Percentiles rank a stretch among this genome's conserved stretches.
Conservation (phyloP, 1,140 invertebrate genomes). For the Macrotrachela quadricornifera region DNA sequence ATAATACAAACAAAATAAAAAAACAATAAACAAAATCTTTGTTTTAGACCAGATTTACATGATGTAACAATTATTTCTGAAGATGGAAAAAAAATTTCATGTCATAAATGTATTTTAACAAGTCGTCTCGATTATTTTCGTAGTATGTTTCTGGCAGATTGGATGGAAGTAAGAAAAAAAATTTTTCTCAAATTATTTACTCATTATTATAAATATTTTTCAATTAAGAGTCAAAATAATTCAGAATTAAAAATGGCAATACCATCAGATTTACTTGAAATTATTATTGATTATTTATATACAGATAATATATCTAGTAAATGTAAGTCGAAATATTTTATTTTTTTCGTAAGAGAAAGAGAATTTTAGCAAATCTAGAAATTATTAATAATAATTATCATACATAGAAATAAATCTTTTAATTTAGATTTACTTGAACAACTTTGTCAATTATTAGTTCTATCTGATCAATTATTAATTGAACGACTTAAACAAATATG, state of each 20-base stretch:
- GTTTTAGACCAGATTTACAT: constrained; percentile 31
- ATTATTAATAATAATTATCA: too few species aligned
- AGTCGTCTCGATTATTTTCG: constrained; percentile 51
- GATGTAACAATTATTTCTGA: constrained; percentile 40
- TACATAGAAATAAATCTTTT: too few species aligned
- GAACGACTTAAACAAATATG: constrained; percentile 41
- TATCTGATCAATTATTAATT: constrained; percentile 47
- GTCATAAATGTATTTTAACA: constrained; percentile 49
- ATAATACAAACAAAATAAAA: too few species aligned
- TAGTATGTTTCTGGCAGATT: constrained; percentile 46
- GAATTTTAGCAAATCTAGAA: too few species aligned
- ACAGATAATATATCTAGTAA: constrained; percentile 35
- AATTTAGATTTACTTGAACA: constrained; percentile 24
- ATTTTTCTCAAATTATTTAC: background rate
- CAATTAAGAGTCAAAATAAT: too few species aligned
- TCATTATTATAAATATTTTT: background rate
- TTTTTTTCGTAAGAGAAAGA: background rate
- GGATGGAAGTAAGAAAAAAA: constrained; percentile 33
- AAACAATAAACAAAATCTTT: too few species aligned
- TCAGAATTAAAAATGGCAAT: too few species aligned
- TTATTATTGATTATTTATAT: constrained; percentile 45
- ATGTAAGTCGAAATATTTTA: constrained; percentile 12
- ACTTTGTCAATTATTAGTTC: constrained; percentile 43
- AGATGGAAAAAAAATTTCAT: constrained; percentile 37
- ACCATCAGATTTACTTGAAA: constrained; percentile 31